Evolutionary conservation across 2,888 invertebrate species (phyloP).

Genomic region (Nasonia oneida): DNA sequence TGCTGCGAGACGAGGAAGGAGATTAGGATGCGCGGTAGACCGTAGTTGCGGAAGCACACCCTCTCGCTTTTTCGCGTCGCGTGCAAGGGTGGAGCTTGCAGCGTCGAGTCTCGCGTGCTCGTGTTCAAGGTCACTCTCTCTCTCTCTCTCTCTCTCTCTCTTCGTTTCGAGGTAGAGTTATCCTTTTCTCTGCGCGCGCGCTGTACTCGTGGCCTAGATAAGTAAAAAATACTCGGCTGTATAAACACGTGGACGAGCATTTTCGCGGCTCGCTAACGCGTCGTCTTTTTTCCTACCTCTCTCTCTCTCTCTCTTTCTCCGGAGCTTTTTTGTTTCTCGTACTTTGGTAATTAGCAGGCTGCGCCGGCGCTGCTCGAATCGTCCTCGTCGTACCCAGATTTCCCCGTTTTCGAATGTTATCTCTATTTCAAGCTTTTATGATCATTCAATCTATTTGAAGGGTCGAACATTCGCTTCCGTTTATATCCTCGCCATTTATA

Average conservation of each 20-base stretch:
- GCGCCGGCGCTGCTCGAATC: constrained; percentile 20
- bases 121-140: constrained; percentile 46
- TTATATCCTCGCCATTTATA: too few relatives aligned
- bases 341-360: constrained; percentile 52
- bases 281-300: background rate
- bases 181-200: constrained; percentile 9
- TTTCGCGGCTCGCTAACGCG: constrained; percentile 45
- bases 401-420: background rate
- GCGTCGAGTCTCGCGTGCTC: constrained; percentile 3
- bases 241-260: constrained; percentile 56
- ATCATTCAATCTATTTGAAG: too few relatives aligned
- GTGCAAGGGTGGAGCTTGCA: constrained; percentile 18
- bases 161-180: background rate
- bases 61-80: constrained; percentile 20
- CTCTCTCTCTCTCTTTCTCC: background rate
- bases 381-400: constrained; percentile 1
- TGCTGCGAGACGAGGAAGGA: constrained; percentile 8
- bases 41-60: constrained; percentile 8
- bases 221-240: constrained; percentile 51
- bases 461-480: too few relatives aligned
- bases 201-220: constrained; percentile 56
- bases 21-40: constrained; percentile 47
- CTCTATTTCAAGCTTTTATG: background rate
- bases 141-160: background rate
- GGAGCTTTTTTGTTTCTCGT: constrained; percentile 2